These are phyloP conservation scores for Chrysomela aeneicollis DNA, from an alignment of 2,888 invertebrate species.

Conservation along the genomic window DNA sequence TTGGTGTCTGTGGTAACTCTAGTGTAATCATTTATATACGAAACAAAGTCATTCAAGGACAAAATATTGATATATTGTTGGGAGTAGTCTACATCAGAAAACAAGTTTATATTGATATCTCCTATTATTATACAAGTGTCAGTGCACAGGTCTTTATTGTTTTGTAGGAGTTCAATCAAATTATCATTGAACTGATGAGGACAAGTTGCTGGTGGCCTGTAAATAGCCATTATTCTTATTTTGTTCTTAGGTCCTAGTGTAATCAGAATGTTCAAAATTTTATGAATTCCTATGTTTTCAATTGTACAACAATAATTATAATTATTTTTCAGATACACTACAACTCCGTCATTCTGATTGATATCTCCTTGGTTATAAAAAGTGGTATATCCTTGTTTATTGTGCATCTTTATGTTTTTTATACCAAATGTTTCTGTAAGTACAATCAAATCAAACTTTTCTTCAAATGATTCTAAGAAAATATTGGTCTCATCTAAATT, in stretches of 20 bases:
- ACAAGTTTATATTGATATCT: background rate
- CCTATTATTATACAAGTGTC: background rate
- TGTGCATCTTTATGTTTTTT: background rate
- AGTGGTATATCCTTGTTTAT: background rate
- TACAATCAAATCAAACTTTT: background rate
- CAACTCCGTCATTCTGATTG: slow-evolving; percentile 9
- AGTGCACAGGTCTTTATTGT: background rate
- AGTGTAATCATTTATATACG: background rate
- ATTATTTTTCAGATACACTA: background rate
- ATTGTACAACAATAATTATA: background rate
- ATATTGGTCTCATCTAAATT: background rate
- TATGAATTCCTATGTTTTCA: background rate
- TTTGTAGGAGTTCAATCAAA: background rate
- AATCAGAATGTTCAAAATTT: background rate
- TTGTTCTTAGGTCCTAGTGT: background rate
- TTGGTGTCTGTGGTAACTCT: background rate
- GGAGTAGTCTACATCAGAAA: background rate
- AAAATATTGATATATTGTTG: slow-evolving; percentile 2
- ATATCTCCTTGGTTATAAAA: slow-evolving; percentile 1
- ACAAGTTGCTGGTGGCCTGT: background rate
- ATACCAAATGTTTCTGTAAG: background rate
- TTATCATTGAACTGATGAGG: background rate
- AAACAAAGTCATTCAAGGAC: background rate
- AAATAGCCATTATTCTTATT: background rate
- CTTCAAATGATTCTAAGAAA: background rate